These are phyloP conservation scores for Pao palembangensis DNA, from an alignment of 2,113 vertebrate genomes.

Conservation along the genomic window DNA sequence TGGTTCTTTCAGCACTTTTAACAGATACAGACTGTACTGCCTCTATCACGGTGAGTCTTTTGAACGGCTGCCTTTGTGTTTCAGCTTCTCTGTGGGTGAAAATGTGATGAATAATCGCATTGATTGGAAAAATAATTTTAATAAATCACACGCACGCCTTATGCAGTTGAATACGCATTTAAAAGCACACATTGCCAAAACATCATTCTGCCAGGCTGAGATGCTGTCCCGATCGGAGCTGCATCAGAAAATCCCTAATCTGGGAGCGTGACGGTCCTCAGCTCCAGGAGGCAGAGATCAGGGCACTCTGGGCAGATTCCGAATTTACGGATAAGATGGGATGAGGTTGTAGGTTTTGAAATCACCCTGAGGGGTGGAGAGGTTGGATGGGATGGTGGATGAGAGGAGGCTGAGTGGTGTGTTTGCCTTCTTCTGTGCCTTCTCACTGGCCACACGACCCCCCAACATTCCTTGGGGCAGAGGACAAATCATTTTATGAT, in stretches of 20 bases:
- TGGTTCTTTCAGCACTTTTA: no score
- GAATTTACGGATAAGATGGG: constrained; percentile 65
- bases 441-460: constrained; percentile 12
- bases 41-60: no score
- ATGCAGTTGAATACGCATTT: background rate
- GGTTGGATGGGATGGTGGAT: constrained; percentile 32
- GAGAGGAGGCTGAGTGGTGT: constrained; percentile 12
- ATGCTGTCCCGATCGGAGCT: constrained; percentile 52
- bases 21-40: no score
- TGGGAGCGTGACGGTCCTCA: constrained; percentile 64
- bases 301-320: constrained; percentile 56
- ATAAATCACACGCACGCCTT: constrained; percentile 3
- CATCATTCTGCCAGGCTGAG: constrained; percentile 57
- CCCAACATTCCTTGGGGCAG: constrained; percentile 26
- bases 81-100: no score
- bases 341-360: constrained; percentile 48
- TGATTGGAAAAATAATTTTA: background rate
- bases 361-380: constrained; percentile 43
- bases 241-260: constrained; percentile 66
- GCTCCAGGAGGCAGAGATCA: constrained; percentile 63
- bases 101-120: no score
- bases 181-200: constrained; percentile 8
- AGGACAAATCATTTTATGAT: background rate
- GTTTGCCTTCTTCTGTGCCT: constrained; percentile 8
- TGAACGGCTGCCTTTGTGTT: no score